Percentiles rank a stretch among this genome's conserved stretches.
These are phyloP conservation scores for Cantharis flavilabris DNA, from an alignment of 2,888 invertebrate species.

Conservation along the genomic window DNA sequence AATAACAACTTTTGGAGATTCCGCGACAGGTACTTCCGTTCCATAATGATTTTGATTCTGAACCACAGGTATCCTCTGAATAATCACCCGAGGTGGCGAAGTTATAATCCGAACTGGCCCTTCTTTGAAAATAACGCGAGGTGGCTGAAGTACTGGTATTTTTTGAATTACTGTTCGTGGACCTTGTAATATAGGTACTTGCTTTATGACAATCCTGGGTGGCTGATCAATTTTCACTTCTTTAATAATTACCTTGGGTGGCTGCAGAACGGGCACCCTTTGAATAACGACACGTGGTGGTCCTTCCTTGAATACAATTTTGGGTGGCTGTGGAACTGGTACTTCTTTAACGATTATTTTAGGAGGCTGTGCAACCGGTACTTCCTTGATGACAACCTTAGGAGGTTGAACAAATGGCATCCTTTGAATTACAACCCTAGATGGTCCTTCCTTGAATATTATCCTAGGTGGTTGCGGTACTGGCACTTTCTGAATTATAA, in stretches of 20 bases:
- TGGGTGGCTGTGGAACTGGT: conserved; percentile 1
- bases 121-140: conserved; percentile 3
- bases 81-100: not conserved
- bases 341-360: conserved; percentile 13
- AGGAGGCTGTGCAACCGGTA: conserved; percentile 12
- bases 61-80: not conserved
- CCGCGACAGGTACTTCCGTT: conserved; percentile 3
- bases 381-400: not conserved
- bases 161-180: not conserved
- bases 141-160: conserved; percentile 1
- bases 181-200: conserved; percentile 5
- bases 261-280: not conserved
- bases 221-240: not conserved
- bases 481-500: conserved; percentile 5
- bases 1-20: conserved; percentile 5
- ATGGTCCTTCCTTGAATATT: conserved; percentile 3
- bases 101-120: not conserved
- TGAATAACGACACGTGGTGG: not conserved
- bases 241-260: conserved; percentile 7
- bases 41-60: not conserved
- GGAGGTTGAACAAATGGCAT: conserved; percentile 4
- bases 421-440: not conserved
- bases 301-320: not conserved
- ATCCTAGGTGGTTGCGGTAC: conserved; percentile 3
- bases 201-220: conserved; percentile 9